Evolutionary conservation across 1,140 invertebrate genomes (phyloP).

Genomic region (Frieseomelitta varia): DNA sequence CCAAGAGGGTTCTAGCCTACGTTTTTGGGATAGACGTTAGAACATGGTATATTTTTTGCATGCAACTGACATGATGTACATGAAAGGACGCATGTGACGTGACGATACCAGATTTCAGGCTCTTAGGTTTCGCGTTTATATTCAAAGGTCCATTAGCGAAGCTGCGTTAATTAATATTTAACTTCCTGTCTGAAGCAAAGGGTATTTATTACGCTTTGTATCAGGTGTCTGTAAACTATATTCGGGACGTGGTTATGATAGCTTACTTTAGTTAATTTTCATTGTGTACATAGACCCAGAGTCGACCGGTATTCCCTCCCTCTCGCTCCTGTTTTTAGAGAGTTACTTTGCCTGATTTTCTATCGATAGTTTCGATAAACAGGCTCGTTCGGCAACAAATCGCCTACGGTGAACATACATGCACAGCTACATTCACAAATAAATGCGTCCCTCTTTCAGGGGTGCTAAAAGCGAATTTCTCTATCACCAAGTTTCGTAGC

Average conservation of each 20-base stretch:
- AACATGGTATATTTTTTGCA: background rate
- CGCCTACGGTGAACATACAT: no score
- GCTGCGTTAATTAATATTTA: slow-evolving; percentile 49
- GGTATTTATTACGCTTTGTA: slow-evolving; percentile 49
- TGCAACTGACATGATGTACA: background rate
- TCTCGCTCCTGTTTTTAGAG: background rate
- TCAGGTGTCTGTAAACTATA: slow-evolving; percentile 41
- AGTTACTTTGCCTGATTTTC: background rate
- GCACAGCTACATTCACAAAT: background rate
- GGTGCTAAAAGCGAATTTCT: background rate
- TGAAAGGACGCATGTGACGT: slow-evolving; percentile 1
- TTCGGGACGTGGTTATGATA: slow-evolving; percentile 17
- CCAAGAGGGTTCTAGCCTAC: background rate
- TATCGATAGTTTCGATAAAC: slow-evolving; percentile 9
- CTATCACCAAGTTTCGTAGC: no score
- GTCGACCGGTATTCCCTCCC: background rate
- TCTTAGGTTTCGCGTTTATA: slow-evolving; percentile 23
- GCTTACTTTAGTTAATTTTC: slow-evolving; percentile 41
- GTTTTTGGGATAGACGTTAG: background rate
- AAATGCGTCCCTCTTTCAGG: background rate
- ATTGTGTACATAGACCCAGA: slow-evolving; percentile 14
- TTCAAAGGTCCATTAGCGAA: slow-evolving; percentile 44
- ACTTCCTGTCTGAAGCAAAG: slow-evolving; percentile 29
- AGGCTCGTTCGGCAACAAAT: background rate
- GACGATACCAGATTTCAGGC: slow-evolving; percentile 32